Conservation (phyloP, 2,888 invertebrate genomes). For the Habroteleia sp. region DNA sequence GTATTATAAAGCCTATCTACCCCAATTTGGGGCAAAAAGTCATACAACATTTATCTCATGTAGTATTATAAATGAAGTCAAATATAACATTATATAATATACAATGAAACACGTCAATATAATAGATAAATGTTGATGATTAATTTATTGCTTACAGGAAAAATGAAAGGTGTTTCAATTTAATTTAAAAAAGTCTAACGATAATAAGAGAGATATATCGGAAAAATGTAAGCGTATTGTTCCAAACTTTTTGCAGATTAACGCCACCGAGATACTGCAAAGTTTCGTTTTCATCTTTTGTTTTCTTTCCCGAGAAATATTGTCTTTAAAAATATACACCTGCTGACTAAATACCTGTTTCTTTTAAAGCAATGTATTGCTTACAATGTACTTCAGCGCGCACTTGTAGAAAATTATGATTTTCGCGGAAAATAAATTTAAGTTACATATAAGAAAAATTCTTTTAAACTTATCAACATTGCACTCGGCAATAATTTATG, state of each 20-base stretch:
- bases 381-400: slow-evolving; percentile 44
- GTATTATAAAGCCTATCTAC: too few species aligned
- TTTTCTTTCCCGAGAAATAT: slow-evolving; percentile 40
- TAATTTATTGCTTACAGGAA: slow-evolving; percentile 14
- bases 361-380: slow-evolving; percentile 38
- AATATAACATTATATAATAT: too few species aligned
- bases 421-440: slow-evolving; percentile 25
- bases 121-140: slow-evolving; percentile 22
- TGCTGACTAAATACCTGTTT: slow-evolving; percentile 47
- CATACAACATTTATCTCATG: too few species aligned
- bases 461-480: slow-evolving; percentile 19
- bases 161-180: slow-evolving; percentile 44
- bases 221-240: slow-evolving; percentile 38
- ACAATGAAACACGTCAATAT: too few species aligned
- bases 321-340: slow-evolving; percentile 57
- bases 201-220: slow-evolving; percentile 38
- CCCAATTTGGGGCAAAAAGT: too few species aligned
- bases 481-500: neutral
- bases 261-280: slow-evolving; percentile 29
- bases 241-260: slow-evolving; percentile 50
- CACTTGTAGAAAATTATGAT: slow-evolving; percentile 46
- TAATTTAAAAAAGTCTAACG: slow-evolving; percentile 46
- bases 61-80: too few species aligned
- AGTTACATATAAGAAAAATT: slow-evolving; percentile 29
- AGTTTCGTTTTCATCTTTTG: slow-evolving; percentile 47